Percentiles rank a stretch among this genome's conserved stretches.
Conservation (phyloP, 2,888 invertebrate species). For the Selenia dentaria region DNA sequence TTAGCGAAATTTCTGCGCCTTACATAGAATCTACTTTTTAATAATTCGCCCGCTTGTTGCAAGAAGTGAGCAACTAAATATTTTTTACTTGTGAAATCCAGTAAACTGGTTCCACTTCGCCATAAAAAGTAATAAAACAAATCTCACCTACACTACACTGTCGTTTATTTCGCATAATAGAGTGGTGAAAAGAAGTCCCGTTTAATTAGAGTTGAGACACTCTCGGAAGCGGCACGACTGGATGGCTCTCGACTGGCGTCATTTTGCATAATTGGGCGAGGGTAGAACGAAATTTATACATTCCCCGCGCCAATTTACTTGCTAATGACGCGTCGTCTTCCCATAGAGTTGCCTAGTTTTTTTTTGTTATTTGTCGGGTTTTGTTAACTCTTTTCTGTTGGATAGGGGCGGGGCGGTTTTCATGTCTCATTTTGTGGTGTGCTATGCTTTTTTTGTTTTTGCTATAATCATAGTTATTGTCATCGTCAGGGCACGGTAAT, state of each 20-base stretch:
- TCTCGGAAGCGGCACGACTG: constrained; percentile 74
- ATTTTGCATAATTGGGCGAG: constrained; percentile 84
- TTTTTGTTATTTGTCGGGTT: constrained; percentile 53
- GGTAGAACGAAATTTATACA: constrained; percentile 82
- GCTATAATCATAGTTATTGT: no score
- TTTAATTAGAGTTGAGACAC: constrained; percentile 83
- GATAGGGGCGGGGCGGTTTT: constrained; percentile 10
- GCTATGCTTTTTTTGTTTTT: no score
- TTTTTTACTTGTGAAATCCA: not conserved
- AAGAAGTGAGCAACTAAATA: not conserved
- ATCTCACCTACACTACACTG: constrained; percentile 55
- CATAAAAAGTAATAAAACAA: constrained; percentile 42
- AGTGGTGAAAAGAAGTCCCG: constrained; percentile 80
- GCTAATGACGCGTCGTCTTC: constrained; percentile 82
- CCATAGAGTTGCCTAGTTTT: constrained; percentile 43
- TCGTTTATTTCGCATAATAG: constrained; percentile 80
- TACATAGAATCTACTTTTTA: not conserved
- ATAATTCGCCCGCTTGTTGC: not conserved
- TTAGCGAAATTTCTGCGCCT: no score
- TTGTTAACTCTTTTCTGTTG: constrained; percentile 44
- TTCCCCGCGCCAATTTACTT: constrained; percentile 80
- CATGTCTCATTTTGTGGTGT: constrained; percentile 27
- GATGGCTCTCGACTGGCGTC: constrained; percentile 80
- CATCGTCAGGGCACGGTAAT: no score
- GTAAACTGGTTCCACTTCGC: not conserved